Evolutionary conservation across 2,888 invertebrate species (phyloP).

Genomic region (Nysson spinosus): DNA sequence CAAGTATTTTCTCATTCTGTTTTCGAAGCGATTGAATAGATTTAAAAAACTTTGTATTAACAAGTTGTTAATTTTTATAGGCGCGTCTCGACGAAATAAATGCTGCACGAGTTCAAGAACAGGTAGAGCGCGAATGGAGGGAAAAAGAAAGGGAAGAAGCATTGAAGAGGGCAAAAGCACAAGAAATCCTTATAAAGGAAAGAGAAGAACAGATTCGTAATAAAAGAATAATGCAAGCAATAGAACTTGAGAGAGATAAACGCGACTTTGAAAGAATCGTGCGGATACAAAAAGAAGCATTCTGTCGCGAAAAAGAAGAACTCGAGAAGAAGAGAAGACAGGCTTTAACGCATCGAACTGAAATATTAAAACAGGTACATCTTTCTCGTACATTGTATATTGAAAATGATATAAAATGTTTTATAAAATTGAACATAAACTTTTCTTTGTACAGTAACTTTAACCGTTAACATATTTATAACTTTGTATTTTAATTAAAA

Average conservation of each 20-base stretch:
- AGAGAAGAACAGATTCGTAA: conserved; percentile 81
- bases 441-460: background rate
- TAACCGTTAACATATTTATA: background rate
- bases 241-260: conserved; percentile 83
- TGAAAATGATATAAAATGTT: background rate
- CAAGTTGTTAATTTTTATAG: conserved; percentile 1
- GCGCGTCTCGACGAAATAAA: conserved; percentile 78
- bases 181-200: conserved; percentile 79
- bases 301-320: conserved; percentile 79
- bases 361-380: conserved; percentile 82
- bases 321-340: conserved; percentile 73
- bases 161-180: conserved; percentile 79
- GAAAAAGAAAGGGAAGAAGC: conserved; percentile 82
- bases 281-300: conserved; percentile 79
- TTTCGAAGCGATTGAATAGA: background rate
- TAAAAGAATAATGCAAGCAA: conserved; percentile 82
- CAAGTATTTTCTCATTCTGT: conserved; percentile 61
- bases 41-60: background rate
- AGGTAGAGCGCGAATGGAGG: conserved; percentile 85
- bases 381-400: background rate
- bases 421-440: background rate
- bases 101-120: conserved; percentile 79
- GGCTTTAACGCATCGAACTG: conserved; percentile 80
- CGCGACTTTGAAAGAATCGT: conserved; percentile 81
- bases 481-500: background rate